A percentile compares a stretch with the other conserved stretches of the same genome.
phyloP scores from a whole-genome alignment of 1,140 invertebrate genomes.

The Rhopalosiphum maidis region DNA sequence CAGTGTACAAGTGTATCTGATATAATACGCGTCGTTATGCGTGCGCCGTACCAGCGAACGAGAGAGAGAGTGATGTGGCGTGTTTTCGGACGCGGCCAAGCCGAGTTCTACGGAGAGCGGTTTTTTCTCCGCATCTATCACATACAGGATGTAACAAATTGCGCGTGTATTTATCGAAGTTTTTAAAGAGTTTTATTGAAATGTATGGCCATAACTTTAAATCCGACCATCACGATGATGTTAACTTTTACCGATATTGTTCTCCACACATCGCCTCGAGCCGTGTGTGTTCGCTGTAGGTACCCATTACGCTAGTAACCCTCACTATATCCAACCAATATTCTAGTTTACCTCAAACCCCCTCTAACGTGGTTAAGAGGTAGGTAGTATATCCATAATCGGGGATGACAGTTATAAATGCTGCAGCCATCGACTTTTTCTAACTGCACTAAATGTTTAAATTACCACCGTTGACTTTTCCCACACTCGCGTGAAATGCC shows the following conservation, averaged over 20 bases:
- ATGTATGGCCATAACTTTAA: too few relatives aligned
- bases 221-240: too few relatives aligned
- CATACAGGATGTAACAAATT: background rate
- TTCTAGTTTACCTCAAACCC: background rate
- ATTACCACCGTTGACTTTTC: too few relatives aligned
- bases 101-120: background rate
- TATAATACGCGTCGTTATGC: conserved; percentile 1
- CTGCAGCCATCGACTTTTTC: too few relatives aligned
- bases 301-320: too few relatives aligned
- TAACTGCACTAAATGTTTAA: too few relatives aligned
- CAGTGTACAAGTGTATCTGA: background rate
- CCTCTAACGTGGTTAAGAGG: too few relatives aligned
- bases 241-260: too few relatives aligned
- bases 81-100: background rate
- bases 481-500: too few relatives aligned
- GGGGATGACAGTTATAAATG: too few relatives aligned
- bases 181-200: background rate
- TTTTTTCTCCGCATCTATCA: background rate
- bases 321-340: background rate
- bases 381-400: background rate
- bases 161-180: background rate
- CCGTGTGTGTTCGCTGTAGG: too few relatives aligned
- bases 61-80: conserved; percentile 5
- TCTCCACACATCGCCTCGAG: background rate
- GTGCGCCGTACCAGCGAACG: background rate